Percentiles rank a stretch among this genome's conserved stretches.
Evolutionary conservation across 1,140 invertebrate species (phyloP).

Genomic region (Acromyrmex echinatior): DNA sequence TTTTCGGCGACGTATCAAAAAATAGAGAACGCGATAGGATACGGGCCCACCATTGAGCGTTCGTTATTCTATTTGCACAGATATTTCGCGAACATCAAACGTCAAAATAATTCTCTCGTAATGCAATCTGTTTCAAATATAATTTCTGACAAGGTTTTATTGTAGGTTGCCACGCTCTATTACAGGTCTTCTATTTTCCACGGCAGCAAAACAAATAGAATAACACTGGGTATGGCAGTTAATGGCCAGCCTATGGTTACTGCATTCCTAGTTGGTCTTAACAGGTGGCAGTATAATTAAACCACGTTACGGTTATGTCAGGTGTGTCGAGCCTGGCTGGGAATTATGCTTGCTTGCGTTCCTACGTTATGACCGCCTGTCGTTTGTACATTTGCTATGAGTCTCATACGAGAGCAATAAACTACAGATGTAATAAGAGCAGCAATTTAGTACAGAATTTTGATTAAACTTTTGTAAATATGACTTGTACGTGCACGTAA

Average conservation of each 20-base stretch:
- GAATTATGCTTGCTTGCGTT: constrained; percentile 66
- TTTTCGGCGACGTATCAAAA: constrained; percentile 57
- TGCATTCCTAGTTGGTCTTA: constrained; percentile 74
- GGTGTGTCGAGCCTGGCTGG: constrained; percentile 71
- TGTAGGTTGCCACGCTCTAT: background rate
- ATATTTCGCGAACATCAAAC: constrained; percentile 42
- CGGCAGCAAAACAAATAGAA: constrained; percentile 51
- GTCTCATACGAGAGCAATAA: constrained; percentile 29
- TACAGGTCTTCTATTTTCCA: constrained; percentile 48
- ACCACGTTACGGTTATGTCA: constrained; percentile 83
- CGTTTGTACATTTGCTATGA: constrained; percentile 47
- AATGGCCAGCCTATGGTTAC: constrained; percentile 78
- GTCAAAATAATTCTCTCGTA: constrained; percentile 50
- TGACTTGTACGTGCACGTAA: background rate
- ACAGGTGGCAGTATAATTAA: constrained; percentile 84
- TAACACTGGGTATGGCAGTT: constrained; percentile 71
- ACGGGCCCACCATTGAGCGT: constrained; percentile 35
- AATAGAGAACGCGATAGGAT: constrained; percentile 44
- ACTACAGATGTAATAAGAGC: constrained; percentile 35
- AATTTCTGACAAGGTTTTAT: constrained; percentile 47
- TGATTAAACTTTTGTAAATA: constrained; percentile 21
- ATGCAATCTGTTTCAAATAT: constrained; percentile 4
- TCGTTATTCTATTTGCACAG: constrained; percentile 55
- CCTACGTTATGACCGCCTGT: constrained; percentile 60
- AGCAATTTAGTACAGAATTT: constrained; percentile 5